Percentiles rank a stretch among this genome's conserved stretches.
phyloP scores from a whole-genome alignment of 2,888 invertebrate species.

The Andrena camellia region DNA sequence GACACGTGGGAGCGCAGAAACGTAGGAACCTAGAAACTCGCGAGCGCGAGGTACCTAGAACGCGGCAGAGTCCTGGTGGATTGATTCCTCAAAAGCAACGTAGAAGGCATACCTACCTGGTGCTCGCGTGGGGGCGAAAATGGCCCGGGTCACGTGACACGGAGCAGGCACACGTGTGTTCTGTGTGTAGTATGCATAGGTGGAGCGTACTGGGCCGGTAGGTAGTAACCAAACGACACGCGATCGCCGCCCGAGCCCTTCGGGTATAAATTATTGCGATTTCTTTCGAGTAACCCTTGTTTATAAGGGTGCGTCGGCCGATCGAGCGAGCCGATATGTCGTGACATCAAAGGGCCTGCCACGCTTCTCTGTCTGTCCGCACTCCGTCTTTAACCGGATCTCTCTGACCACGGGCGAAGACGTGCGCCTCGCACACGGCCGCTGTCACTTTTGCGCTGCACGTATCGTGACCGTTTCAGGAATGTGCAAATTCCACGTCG shows the following conservation, averaged over 20 bases:
- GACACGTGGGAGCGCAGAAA: no score
- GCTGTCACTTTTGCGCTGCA: conserved; percentile 19
- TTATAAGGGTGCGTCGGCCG: conserved; percentile 82
- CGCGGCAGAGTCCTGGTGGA: conserved; percentile 25
- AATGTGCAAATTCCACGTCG: conserved; percentile 55
- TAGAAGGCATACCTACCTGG: conserved; percentile 35
- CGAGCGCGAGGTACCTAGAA: no score
- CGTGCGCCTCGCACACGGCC: conserved; percentile 18
- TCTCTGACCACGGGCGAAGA: conserved; percentile 58
- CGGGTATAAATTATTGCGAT: conserved; percentile 83
- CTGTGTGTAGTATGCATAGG: conserved; percentile 59
- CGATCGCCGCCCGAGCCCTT: conserved; percentile 81
- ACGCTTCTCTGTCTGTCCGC: conserved; percentile 60
- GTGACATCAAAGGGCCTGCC: conserved; percentile 81
- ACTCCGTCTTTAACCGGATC: conserved; percentile 68
- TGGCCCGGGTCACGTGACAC: conserved; percentile 72
- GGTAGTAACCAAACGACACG: conserved; percentile 79
- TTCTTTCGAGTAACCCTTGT: conserved; percentile 83
- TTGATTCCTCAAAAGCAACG: conserved; percentile 63
- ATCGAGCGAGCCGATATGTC: conserved; percentile 79
- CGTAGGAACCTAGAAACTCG: no score
- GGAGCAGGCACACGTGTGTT: conserved; percentile 58
- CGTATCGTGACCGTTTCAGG: conserved; percentile 19
- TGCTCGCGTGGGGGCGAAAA: conserved; percentile 69
- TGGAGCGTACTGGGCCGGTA: conserved; percentile 62